These are phyloP conservation scores for Choloepus didactylus DNA, from an alignment of 2,797 vertebrate species.

Conservation along the genomic window DNA sequence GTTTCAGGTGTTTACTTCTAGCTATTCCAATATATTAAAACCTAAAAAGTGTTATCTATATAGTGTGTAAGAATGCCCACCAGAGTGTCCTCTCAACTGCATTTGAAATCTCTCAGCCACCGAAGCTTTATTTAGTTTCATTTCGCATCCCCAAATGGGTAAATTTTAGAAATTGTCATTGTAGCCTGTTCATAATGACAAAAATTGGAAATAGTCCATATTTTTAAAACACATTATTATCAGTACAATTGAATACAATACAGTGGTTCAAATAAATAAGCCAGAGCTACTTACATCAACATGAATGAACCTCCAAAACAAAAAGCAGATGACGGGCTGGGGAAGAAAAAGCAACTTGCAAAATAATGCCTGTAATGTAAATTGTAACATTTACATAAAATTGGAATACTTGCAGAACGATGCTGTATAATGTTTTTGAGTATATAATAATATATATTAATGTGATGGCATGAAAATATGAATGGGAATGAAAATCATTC, in stretches of 20 bases:
- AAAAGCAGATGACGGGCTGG: background rate
- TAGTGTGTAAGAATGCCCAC: too few species aligned
- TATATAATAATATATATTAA: background rate
- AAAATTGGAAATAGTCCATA: background rate
- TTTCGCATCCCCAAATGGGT: too few species aligned
- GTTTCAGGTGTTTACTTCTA: too few species aligned
- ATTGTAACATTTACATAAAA: background rate
- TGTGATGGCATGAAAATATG: background rate
- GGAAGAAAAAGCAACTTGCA: background rate
- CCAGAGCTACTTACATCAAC: background rate
- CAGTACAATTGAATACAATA: background rate
- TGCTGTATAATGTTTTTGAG: background rate
- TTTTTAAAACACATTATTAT: background rate
- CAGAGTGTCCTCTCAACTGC: too few species aligned
- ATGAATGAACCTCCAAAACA: background rate
- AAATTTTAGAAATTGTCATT: background rate
- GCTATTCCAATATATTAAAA: too few species aligned
- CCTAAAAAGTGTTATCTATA: too few species aligned
- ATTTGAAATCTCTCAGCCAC: too few species aligned
- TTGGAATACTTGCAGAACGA: background rate
- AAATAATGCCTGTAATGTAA: background rate
- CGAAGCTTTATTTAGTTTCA: too few species aligned
- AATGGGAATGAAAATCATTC: background rate
- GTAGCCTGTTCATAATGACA: background rate
- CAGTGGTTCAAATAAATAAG: background rate